Evolutionary conservation across 2,888 invertebrate species (phyloP), one percentile per base, ranked within the genome.

Genomic region (Meteorus cinctellus): DNA sequence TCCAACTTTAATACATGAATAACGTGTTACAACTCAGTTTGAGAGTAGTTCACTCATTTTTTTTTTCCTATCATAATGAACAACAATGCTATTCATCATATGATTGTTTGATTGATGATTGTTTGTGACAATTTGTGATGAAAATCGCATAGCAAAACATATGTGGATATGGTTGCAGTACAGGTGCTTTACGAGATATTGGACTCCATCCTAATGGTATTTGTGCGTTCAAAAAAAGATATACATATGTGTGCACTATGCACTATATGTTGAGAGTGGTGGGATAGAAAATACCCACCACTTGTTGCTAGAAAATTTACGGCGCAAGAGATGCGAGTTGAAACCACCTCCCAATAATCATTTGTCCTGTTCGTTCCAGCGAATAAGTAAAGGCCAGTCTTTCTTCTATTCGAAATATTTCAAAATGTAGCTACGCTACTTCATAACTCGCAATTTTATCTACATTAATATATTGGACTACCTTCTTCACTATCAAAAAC

Each of bases 281-380:
- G 59, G 27, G 60, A 41, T 72, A 55, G 41, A 71, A 76, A 78
- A 76, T 71, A 34, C 65, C 2, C 67, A 45, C 76, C 74, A 78
- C 73, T 78, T 78, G 71, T 78, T 78, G 78, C 70, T 74, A 76
- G 62, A 63, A 72, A 72, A 72, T 72, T 72, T 63, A 72, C 63
- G 29, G 72, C 72, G 45, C 45, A 62, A 36, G 63, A 48, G 72
- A 62, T 45, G 72, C 27, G 51, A 63, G 48, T 55, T 55, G 69
- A 69, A 62, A 45, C 36, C 48, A 63, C 48, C 48, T 31, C 29
- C 34, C 36, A 24, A 72, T 72, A 51, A 63, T 72, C 62, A 72
- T 62, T 72, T 36, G 62, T 29, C 41, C 71, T 63, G 62, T 45
- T 72, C 45, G 31, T 72, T 51, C 48, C 62, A 29, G 36, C 34